phyloP scores from a whole-genome alignment of 2,888 invertebrate genomes.

The Slavum lentiscoides region DNA sequence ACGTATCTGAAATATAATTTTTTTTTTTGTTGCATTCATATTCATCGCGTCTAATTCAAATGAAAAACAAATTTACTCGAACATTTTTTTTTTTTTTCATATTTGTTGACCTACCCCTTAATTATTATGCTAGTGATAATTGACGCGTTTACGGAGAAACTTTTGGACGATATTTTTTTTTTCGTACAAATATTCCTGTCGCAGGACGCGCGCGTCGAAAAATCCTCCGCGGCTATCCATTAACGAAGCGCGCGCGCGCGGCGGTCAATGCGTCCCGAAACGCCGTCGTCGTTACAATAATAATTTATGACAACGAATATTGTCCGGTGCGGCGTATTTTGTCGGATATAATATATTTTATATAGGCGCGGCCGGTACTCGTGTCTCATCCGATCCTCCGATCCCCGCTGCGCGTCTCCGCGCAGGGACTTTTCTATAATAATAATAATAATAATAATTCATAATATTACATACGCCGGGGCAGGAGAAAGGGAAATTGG shows the following conservation, averaged over 20 bases:
- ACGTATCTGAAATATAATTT: too few species aligned
- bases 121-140: too few species aligned
- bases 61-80: too few species aligned
- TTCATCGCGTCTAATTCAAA: too few species aligned
- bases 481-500: constrained; percentile 16
- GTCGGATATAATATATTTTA: not conserved
- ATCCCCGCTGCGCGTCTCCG: not conserved
- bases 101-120: too few species aligned
- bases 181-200: too few species aligned
- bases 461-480: too few species aligned
- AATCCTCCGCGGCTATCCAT: constrained; percentile 18
- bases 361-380: not conserved
- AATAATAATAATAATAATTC: not conserved
- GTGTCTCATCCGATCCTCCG: not conserved
- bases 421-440: constrained; percentile 1
- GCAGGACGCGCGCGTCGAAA: not conserved
- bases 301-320: constrained; percentile 30
- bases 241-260: not conserved
- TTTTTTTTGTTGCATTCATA: too few species aligned
- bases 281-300: not conserved
- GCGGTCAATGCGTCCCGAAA: not conserved
- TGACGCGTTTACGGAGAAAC: too few species aligned
- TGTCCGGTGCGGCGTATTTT: constrained; percentile 2
- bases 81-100: too few species aligned
- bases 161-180: too few species aligned